Percentiles rank a stretch among this genome's conserved stretches.
These are phyloP conservation scores for Brachionus calyciflorus DNA, from an alignment of 1,140 invertebrate species.

Conservation along the genomic window DNA sequence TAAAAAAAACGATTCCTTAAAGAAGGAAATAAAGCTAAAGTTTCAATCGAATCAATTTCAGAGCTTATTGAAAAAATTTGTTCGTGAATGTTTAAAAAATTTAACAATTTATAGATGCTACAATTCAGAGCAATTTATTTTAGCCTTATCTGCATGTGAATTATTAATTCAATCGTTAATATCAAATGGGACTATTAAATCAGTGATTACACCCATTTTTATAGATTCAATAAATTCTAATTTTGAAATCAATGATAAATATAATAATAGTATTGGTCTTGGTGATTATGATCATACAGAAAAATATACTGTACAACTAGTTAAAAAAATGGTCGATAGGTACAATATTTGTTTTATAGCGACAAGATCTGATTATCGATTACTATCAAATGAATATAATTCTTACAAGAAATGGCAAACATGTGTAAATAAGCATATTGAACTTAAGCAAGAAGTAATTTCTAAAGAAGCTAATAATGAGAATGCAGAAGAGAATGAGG, in stretches of 20 bases:
- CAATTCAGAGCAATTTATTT: constrained; percentile 28
- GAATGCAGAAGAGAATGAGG: not conserved
- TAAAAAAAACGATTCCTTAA: not conserved
- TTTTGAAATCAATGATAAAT: constrained; percentile 32
- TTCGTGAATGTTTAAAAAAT: constrained; percentile 27
- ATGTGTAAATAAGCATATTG: constrained; percentile 1
- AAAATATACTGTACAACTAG: constrained; percentile 1
- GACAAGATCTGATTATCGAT: not conserved
- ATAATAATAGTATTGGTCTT: not conserved
- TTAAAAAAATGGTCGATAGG: constrained; percentile 19
- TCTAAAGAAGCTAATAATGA: not conserved
- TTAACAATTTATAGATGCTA: constrained; percentile 4
- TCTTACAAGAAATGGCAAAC: constrained; percentile 14
- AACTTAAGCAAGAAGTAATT: not conserved
- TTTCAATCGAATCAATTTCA: constrained; percentile 9
- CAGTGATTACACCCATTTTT: constrained; percentile 7
- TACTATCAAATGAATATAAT: not conserved
- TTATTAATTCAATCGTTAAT: constrained; percentile 21
- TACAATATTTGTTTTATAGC: constrained; percentile 28
- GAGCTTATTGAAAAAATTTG: not conserved
- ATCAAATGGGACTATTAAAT: not conserved
- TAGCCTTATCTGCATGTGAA: constrained; percentile 6
- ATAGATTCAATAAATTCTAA: constrained; percentile 28
- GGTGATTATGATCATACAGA: constrained; percentile 30
- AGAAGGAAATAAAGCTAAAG: not conserved